Evolutionary conservation across 2,888 invertebrate species (phyloP).

Genomic region (Nomada hirtipes): DNA sequence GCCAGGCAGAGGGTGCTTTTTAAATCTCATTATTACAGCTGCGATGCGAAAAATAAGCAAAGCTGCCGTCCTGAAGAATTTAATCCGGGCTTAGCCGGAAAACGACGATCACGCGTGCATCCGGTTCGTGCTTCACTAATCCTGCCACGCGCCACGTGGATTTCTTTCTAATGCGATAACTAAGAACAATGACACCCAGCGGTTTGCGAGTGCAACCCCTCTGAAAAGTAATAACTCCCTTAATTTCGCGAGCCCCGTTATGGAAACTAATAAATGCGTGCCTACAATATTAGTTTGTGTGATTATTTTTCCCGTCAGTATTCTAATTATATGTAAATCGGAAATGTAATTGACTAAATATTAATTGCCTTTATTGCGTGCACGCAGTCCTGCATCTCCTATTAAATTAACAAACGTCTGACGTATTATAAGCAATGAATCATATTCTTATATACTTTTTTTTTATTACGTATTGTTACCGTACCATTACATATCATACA

Average conservation of each 20-base stretch:
- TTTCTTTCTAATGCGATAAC: slow-evolving; percentile 63
- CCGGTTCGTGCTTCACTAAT: background rate
- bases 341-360: too few species aligned
- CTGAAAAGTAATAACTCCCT: slow-evolving; percentile 18
- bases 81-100: slow-evolving; percentile 74
- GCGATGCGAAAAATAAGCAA: slow-evolving; percentile 73
- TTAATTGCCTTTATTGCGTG: too few species aligned
- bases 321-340: too few species aligned
- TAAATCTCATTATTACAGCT: slow-evolving; percentile 79
- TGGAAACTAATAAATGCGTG: background rate
- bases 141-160: slow-evolving; percentile 39
- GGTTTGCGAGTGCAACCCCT: slow-evolving; percentile 16
- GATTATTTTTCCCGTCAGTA: too few species aligned
- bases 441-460: too few species aligned
- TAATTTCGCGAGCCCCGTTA: background rate
- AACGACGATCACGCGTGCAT: slow-evolving; percentile 65
- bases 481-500: too few species aligned
- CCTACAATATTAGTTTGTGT: too few species aligned
- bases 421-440: too few species aligned
- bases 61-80: slow-evolving; percentile 58
- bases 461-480: too few species aligned
- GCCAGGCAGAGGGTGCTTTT: slow-evolving; percentile 68
- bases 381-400: too few species aligned
- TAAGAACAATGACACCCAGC: slow-evolving; percentile 39
- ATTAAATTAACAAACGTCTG: too few species aligned